These are phyloP conservation scores for Argyresthia albistria DNA, from an alignment of 2,888 invertebrate genomes.

Conservation along the genomic window DNA sequence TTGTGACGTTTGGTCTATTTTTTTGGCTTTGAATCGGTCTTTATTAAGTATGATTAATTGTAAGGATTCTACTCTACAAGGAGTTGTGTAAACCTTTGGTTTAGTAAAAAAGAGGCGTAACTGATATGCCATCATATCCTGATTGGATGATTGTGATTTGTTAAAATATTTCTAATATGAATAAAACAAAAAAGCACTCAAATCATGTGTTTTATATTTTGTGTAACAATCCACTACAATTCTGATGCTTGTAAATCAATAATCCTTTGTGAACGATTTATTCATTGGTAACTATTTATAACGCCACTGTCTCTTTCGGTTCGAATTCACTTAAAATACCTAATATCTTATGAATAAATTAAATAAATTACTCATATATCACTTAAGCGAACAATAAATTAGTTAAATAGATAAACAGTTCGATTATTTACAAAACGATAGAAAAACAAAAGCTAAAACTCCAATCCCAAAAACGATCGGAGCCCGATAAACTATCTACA, in stretches of 20 bases:
- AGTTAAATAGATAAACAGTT: not conserved
- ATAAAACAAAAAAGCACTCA: conserved; percentile 18
- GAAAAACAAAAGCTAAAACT: not conserved
- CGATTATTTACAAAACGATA: not conserved
- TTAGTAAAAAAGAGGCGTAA: no score
- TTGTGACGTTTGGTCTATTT: no score
- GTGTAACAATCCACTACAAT: not conserved
- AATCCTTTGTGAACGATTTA: conserved; percentile 14
- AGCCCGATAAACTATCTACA: not conserved
- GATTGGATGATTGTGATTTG: no score
- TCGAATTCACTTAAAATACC: not conserved
- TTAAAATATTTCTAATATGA: not conserved
- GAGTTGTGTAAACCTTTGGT: no score
- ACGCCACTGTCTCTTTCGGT: not conserved
- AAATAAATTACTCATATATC: conserved; percentile 30
- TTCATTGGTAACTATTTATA: conserved; percentile 34
- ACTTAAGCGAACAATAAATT: conserved; percentile 9
- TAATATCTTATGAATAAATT: conserved; percentile 15
- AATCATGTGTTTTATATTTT: conserved; percentile 13
- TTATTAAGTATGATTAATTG: no score
- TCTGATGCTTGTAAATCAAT: conserved; percentile 3
- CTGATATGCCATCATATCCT: no score
- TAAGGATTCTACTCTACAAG: no score
- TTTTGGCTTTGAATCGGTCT: no score
- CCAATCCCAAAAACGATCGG: not conserved